Evolutionary conservation across 2,888 invertebrate species (phyloP), one percentile per base, ranked within the genome.

Genomic region (Aplocera efformata): DNA sequence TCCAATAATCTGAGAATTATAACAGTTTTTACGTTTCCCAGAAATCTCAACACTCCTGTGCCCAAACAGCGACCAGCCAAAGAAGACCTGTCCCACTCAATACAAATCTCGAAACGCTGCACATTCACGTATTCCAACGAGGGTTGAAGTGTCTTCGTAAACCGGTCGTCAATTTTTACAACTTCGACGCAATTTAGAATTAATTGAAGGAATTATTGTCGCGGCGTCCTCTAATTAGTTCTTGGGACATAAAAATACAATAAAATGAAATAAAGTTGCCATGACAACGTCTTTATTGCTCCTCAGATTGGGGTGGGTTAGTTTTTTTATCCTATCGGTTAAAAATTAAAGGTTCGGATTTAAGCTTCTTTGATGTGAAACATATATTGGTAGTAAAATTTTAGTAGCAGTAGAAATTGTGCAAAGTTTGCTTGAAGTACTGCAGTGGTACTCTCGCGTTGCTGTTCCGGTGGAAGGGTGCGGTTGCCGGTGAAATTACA

Each of bases 211-310:
- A 42, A 47, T 33, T 39, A 50, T 48, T 54, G 35, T 60, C 40
- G 61, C 67, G 66, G 67, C 48, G 13, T 50, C 59, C 42, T 63
- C 58, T 64, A 67, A 67, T 67, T 67, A 63, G 52, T 46, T 24
- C 28, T 55, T 53, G 48, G 49, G 55, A 56, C 56, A 48, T 48
- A 42, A n/a, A 22, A 22, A 22, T 22, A 17, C 13, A 17, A 17
- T 17, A 17, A 47, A 49, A 58, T 47, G 38, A 50, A 44, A 42
- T 49, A 53, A 62, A 59, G 61, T 60, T 57, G 54, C 51, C 53
- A 60, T 60, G 68, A 66, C 63, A 65, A 60, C 59, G 50, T 11
- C 20, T 67, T 63, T 63, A 65, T 56, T 44, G 43, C 28, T 24
- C 13, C 30, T 13, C 29, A 38, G 41, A 31, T 48, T 35, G 37